Conservation (phyloP, 2,888 invertebrate genomes). For the Polymixis lichenea region DNA sequence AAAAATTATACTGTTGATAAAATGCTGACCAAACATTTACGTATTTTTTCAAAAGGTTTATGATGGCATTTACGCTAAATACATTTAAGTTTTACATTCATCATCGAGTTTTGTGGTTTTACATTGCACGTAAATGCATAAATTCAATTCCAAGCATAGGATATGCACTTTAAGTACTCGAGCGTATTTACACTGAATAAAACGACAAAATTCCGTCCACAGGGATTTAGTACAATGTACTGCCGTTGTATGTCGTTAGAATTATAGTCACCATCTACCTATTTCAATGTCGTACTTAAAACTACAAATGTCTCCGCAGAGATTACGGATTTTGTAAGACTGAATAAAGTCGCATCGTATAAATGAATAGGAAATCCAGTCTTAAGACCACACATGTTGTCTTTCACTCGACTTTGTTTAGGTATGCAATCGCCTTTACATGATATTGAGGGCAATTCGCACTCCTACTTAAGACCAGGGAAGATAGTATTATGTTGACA, state of each 20-base stretch:
- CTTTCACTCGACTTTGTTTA: slow-evolving; percentile 48
- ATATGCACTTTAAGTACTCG: too few species aligned
- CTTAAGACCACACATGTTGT: slow-evolving; percentile 36
- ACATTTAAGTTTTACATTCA: not conserved
- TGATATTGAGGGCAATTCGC: slow-evolving; percentile 15
- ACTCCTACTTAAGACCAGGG: slow-evolving; percentile 1
- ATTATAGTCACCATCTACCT: not conserved
- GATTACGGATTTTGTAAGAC: slow-evolving; percentile 3
- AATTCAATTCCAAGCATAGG: not conserved
- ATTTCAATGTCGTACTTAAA: slow-evolving; percentile 11
- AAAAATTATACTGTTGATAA: slow-evolving; percentile 48
- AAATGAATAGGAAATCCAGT: slow-evolving; percentile 54
- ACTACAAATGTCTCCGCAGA: slow-evolving; percentile 12
- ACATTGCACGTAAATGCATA: not conserved
- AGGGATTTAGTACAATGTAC: not conserved
- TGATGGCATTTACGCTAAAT: not conserved
- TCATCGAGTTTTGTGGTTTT: not conserved
- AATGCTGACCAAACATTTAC: slow-evolving; percentile 35
- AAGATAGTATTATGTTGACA: not conserved
- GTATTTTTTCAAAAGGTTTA: slow-evolving; percentile 33
- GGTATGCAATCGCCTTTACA: slow-evolving; percentile 59
- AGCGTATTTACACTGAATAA: not conserved
- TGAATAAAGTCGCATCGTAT: slow-evolving; percentile 40
- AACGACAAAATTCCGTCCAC: not conserved
- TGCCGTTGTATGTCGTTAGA: not conserved